Base-by-base conservation (phyloP, 2,797 vertebrate genomes). In the Myotis findleyi region DNA sequence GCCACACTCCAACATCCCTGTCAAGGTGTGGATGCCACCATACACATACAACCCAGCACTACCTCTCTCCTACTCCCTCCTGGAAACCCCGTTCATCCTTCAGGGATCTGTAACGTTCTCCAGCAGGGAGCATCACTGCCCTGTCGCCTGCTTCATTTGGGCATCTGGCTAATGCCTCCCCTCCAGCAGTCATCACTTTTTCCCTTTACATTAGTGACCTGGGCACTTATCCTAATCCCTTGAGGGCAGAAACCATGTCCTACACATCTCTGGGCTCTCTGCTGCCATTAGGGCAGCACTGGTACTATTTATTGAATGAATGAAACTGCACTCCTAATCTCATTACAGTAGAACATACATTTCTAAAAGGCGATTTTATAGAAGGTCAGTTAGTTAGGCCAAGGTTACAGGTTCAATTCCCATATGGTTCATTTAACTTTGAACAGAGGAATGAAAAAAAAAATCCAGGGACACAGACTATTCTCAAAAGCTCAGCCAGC, bases 331-430 rank as follows among this genome's bases (percentile, higher is more conserved):
- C 16, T 93, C 59, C 51, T 96, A 82, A 77, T 91, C 87, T 93
- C 87, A 88, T 94, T 79, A 94, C 20, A 80, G 72, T 33, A 51
- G 55, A 77, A 90, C 89, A 83, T 33, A 86, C 33, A 96, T 90
- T 91, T 75, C 95, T 59, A 95, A 86, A 92, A 87, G 81, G 91
- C 16, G 4, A 90, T 76, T 82, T 66, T 95, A 95, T 36, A 79
- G 76, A 92, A 96, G 76, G 84, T 66, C 91, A 89, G 73, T 90
- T 87, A 96, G 96, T 77, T 73, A 96, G 94, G 95, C 69, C 93
- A 97, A 97, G 94, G 96, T 96, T 96, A 92, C n/a, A 90, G 68
- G 94, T 93, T 93, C 87, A 93, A 64, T 96, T 94, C 69, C 71
- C 73, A 82, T 75, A 51, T 4, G 14, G 93, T 88, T 96, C 86